These are phyloP conservation scores for Liasis olivaceus DNA, from an alignment of 2,797 vertebrate genomes.

Conservation along the genomic window DNA sequence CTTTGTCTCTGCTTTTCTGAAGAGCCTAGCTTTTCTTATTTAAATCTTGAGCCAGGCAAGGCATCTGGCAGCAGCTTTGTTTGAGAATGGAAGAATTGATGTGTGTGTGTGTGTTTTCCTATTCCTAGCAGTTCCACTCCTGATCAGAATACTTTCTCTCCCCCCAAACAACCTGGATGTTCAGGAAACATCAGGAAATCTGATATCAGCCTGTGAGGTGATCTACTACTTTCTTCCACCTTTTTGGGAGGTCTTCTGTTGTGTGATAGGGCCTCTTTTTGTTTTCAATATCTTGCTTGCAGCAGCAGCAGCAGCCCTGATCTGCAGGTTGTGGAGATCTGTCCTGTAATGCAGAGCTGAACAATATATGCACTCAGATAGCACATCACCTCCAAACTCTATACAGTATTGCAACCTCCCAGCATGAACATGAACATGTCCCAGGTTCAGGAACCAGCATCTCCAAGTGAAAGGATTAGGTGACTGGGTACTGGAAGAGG, in stretches of 20 bases:
- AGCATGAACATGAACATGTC: not conserved
- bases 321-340: not conserved
- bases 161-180: not conserved
- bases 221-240: not conserved
- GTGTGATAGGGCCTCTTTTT: not conserved
- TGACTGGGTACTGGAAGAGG: not conserved
- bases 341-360: not conserved
- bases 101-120: not conserved
- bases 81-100: not conserved
- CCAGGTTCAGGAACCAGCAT: not conserved
- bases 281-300: not conserved
- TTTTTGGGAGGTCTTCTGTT: not conserved
- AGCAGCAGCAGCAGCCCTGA: not conserved
- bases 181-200: not conserved
- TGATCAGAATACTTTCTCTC: not conserved
- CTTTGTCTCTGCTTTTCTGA: not conserved
- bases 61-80: not conserved
- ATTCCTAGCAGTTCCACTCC: not conserved
- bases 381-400: not conserved
- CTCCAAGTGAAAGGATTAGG: not conserved
- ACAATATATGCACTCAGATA: not conserved
- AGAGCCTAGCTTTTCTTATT: not conserved
- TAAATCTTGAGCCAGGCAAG: not conserved
- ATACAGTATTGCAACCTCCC: not conserved
- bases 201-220: not conserved